Conservation (phyloP, 53 echinoderm and acorn worm genomes). For the Glandiceps talaboti region DNA sequence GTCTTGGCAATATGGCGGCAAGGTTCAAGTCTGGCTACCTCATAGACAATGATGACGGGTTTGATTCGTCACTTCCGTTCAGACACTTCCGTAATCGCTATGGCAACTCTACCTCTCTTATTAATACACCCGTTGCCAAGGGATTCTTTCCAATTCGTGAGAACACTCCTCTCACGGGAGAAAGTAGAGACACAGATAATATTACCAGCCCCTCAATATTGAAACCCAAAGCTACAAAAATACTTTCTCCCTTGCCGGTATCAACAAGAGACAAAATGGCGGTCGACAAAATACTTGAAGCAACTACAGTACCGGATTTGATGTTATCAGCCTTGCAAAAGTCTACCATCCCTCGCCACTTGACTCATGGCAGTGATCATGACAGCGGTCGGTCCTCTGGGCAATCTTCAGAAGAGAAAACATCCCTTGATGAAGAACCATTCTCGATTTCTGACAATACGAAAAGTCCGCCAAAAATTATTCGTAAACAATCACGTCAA, state of each 20-base stretch:
- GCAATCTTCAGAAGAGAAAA: background rate
- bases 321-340: background rate
- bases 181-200: background rate
- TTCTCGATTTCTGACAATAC: background rate
- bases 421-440: background rate
- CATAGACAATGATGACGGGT: background rate
- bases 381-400: background rate
- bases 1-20: background rate
- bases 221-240: background rate
- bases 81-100: background rate
- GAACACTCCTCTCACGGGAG: background rate
- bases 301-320: background rate
- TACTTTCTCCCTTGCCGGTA: background rate
- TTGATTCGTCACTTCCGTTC: background rate
- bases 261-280: background rate
- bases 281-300: background rate
- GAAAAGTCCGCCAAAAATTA: background rate
- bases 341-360: background rate
- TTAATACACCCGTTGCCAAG: background rate
- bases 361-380: background rate
- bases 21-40: background rate
- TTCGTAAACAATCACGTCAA: background rate
- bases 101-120: background rate
- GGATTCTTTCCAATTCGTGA: background rate
- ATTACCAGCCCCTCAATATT: background rate